Evolutionary conservation across 2,888 invertebrate genomes (phyloP).

Genomic region (Reticulitermes lucifugus): DNA sequence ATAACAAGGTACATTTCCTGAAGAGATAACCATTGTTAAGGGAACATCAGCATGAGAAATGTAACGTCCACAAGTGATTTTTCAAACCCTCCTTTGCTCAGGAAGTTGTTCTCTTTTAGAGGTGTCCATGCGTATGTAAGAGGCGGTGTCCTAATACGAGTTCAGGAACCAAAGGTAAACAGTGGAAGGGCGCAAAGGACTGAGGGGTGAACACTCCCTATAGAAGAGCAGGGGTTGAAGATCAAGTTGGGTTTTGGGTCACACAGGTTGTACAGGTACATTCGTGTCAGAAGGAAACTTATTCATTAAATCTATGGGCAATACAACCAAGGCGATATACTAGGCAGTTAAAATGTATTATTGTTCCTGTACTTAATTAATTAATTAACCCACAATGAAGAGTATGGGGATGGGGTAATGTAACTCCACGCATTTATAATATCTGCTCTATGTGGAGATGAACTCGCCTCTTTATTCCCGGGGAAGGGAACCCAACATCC

Average conservation of each 20-base stretch:
- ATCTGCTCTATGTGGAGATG: no score
- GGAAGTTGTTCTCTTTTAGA: constrained; percentile 17
- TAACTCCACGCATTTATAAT: no score
- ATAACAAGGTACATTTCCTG: neutral
- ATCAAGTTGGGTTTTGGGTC: constrained; percentile 20
- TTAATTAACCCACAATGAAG: no score
- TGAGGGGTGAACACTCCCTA: constrained; percentile 11
- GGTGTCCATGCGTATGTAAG: constrained; percentile 45
- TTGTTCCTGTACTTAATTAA: no score
- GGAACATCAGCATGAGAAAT: neutral
- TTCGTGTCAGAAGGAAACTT: no score
- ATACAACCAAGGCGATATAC: no score
- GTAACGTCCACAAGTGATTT: neutral
- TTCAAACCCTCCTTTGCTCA: neutral
- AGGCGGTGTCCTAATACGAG: neutral
- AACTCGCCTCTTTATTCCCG: no score
- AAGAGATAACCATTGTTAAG: neutral
- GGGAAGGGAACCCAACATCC: no score
- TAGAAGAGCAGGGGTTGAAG: constrained; percentile 35
- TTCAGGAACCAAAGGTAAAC: constrained; percentile 35
- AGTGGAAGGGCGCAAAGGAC: constrained; percentile 10
- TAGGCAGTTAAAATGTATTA: no score
- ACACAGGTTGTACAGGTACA: neutral
- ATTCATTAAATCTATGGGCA: no score
- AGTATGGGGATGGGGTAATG: no score